A percentile compares a stretch with the other conserved stretches of the same genome.
Conservation (phyloP, 2,113 vertebrate species). For the Grammomys surdaster region DNA sequence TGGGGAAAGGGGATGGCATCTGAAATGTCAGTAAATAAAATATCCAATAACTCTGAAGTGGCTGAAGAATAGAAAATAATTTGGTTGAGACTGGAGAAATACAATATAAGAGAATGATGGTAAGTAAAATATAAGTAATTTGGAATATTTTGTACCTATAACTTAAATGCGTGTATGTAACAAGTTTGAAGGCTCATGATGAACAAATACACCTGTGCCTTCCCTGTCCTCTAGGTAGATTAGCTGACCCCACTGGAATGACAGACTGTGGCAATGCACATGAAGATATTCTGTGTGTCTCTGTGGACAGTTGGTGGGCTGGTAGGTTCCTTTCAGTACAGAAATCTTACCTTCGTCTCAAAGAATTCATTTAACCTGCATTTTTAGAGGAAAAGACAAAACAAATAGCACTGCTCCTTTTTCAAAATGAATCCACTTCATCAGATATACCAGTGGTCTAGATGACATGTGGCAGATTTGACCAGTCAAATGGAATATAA, state of each 20-base stretch:
- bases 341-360: neutral
- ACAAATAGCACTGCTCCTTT: neutral
- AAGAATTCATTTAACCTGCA: neutral
- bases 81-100: neutral
- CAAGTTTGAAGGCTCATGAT: neutral
- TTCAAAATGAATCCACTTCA: neutral
- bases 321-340: slow-evolving; percentile 83
- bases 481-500: neutral
- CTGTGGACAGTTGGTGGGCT: slow-evolving; percentile 89
- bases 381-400: neutral
- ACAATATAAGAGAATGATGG: neutral
- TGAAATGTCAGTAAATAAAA: too few relatives aligned
- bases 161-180: neutral
- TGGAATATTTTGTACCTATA: neutral
- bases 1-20: too few relatives aligned
- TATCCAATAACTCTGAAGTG: neutral
- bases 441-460: neutral
- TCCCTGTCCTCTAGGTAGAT: slow-evolving; percentile 83
- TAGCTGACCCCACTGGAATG: slow-evolving; percentile 80
- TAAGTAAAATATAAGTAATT: neutral
- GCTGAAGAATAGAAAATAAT: neutral
- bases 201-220: neutral
- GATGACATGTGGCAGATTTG: neutral
- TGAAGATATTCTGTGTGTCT: slow-evolving; percentile 80
- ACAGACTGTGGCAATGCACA: slow-evolving; percentile 79